Percentiles rank a stretch among this genome's conserved stretches.
These are phyloP conservation scores for Syngnathus rostellatus DNA, from an alignment of 2,797 vertebrate species.

Conservation along the genomic window DNA sequence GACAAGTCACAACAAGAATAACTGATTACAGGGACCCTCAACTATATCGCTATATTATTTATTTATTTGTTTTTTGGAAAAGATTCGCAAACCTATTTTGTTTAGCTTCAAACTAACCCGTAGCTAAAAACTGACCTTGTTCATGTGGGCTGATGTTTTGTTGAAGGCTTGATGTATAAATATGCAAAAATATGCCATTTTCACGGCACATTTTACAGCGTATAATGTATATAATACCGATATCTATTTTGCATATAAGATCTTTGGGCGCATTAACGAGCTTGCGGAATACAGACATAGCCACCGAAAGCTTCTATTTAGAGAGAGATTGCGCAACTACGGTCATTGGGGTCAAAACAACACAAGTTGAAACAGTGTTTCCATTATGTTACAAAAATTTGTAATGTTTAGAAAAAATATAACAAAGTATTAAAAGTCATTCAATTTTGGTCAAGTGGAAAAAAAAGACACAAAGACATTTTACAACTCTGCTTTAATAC, in stretches of 20 bases:
- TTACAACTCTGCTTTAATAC: neutral
- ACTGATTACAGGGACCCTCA: neutral
- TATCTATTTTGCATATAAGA: neutral
- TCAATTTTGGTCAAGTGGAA: too few species aligned
- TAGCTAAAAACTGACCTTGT: neutral
- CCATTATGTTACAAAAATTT: too few species aligned
- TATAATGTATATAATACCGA: neutral
- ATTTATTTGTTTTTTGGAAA: too few species aligned
- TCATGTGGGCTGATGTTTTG: neutral
- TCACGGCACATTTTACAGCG: neutral
- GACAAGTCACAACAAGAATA: slow-evolving; percentile 33
- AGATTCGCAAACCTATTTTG: too few species aligned
- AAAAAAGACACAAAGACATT: neutral
- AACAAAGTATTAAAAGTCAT: too few species aligned
- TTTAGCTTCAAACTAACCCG: too few species aligned
- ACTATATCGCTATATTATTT: neutral
- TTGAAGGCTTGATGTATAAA: neutral
- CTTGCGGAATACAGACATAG: neutral
- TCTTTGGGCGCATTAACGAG: neutral
- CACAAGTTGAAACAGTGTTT: neutral
- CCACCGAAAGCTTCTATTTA: neutral
- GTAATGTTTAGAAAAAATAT: too few species aligned
- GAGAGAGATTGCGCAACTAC: neutral
- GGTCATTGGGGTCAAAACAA: neutral
- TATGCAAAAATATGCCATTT: slow-evolving; percentile 10